Evolutionary conservation across 2,113 vertebrate species (phyloP), one percentile per base, ranked within the genome.

Genomic region (Sciurus niger): DNA sequence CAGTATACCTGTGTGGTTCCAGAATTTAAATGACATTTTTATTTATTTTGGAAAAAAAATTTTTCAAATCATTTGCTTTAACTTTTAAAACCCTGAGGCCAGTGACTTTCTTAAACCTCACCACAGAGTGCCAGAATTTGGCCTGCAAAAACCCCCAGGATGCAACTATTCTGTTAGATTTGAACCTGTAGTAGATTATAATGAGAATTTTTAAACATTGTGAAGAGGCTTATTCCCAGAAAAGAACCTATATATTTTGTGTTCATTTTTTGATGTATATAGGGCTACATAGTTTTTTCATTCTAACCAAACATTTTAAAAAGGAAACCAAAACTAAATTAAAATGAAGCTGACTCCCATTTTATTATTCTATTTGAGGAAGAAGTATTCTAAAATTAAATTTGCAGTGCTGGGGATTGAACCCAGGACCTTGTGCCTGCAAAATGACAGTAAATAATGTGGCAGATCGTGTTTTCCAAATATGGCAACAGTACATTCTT

Each of bases 401-500:
- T 63, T 63, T 25, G 24, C 24, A 25, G 0, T 63, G 22, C 60
- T 63, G 9, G 24, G 60, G 60, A 63, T 63, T 25, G 60, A 63
- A 63, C 60, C 24, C 24, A 25, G 60, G 24, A 63, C 60, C 24
- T 63, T 6, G n/a, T 68, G 67, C 12, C 32, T 25, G 1, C 40
- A 48, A 58, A 86, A 28, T 70, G 7, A 30, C 28, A 60, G 0
- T 89, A 30, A 58, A 28, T 72, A 65, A 93, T 34, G 13, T 96
- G 67, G n/a, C 40, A 84, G 58, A 85, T 67, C 89, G 43, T 97
- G 32, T 90, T 94, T 96, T 68, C 60, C 60, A 58, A 67, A 95
- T 46, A 86, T 91, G 22, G 40, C 55, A 48, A 68, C 13, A 84
- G 0, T 37, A 84, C 2, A 63, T 22, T 53, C 37, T 78, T 43